A percentile compares a stretch with the other conserved stretches of the same genome.
phyloP scores from a whole-genome alignment of 2,797 vertebrate species.

The Darevskia nairensis region DNA sequence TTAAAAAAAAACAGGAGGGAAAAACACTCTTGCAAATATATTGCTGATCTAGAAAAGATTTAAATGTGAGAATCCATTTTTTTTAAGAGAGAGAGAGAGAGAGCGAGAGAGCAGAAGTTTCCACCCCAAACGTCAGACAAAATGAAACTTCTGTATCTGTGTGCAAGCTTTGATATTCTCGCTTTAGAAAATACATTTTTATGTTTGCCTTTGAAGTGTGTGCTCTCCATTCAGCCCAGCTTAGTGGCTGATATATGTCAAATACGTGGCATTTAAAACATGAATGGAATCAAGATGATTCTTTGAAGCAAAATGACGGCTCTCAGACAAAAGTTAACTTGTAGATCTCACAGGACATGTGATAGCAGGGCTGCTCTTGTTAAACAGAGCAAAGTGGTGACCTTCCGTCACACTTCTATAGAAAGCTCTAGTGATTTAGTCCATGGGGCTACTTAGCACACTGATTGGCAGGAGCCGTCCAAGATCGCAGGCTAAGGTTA shows the following conservation, averaged over 20 bases:
- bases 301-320: slow-evolving; percentile 55
- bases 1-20: slow-evolving; percentile 22
- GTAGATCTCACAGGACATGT: not conserved
- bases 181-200: slow-evolving; percentile 43
- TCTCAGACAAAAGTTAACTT: slow-evolving; percentile 37
- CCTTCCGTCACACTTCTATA: not conserved
- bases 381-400: not conserved
- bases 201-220: slow-evolving; percentile 50
- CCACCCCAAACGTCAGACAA: slow-evolving; percentile 41
- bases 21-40: slow-evolving; percentile 37
- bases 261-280: slow-evolving; percentile 52
- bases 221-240: slow-evolving; percentile 33
- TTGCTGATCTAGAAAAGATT: slow-evolving; percentile 43
- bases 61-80: slow-evolving; percentile 14
- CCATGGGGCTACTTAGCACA: not conserved
- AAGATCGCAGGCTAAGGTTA: not conserved
- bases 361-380: not conserved
- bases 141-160: slow-evolving; percentile 31
- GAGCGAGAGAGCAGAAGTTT: slow-evolving; percentile 17
- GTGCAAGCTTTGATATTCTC: slow-evolving; percentile 45
- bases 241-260: slow-evolving; percentile 53
- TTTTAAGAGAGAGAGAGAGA: slow-evolving; percentile 15
- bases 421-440: not conserved
- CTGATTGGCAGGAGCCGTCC: not conserved
- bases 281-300: slow-evolving; percentile 24